Percentiles rank a stretch among this genome's conserved stretches.
Evolutionary conservation across 2,888 invertebrate species (phyloP).

Genomic region (Macrostomum cliftonense): DNA sequence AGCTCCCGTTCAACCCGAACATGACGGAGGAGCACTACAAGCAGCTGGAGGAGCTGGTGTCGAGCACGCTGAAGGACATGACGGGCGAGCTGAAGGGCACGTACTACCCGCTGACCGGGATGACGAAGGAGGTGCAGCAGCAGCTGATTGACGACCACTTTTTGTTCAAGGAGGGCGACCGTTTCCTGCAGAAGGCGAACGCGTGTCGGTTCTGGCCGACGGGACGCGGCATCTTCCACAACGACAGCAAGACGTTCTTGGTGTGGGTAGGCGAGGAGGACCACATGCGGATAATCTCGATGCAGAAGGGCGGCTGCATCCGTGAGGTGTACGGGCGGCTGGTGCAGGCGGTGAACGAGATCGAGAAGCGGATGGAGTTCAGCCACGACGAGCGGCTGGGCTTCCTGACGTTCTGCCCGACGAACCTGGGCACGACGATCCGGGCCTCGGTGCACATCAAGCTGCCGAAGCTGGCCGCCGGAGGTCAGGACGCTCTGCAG

Average conservation of each 20-base stretch:
- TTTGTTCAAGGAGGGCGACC: slow-evolving; percentile 89
- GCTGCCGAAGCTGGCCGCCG: slow-evolving; percentile 55
- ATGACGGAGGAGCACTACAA: slow-evolving; percentile 61
- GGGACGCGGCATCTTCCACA: slow-evolving; percentile 70
- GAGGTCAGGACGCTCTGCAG: slow-evolving; percentile 55
- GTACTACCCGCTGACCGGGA: slow-evolving; percentile 80
- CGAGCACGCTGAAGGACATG: slow-evolving; percentile 21
- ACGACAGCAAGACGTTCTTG: slow-evolving; percentile 56
- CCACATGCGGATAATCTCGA: slow-evolving; percentile 61
- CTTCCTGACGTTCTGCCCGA: slow-evolving; percentile 62
- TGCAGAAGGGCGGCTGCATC: slow-evolving; percentile 43
- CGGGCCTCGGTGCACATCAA: slow-evolving; percentile 88
- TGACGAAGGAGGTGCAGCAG: slow-evolving; percentile 85
- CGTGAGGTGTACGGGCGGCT: slow-evolving; percentile 24
- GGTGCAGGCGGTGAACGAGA: slow-evolving; percentile 13
- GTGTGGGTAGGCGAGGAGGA: slow-evolving; percentile 85
- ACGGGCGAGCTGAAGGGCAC: slow-evolving; percentile 71
- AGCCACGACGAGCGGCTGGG: slow-evolving; percentile 58
- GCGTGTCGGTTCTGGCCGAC: slow-evolving; percentile 83
- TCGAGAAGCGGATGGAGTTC: slow-evolving; percentile 41
- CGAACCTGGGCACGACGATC: slow-evolving; percentile 66
- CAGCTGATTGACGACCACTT: slow-evolving; percentile 92
- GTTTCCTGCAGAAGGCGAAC: slow-evolving; percentile 55
- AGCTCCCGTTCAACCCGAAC: slow-evolving; percentile 93
- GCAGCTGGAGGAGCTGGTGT: slow-evolving; percentile 71